Evolutionary conservation across 2,113 vertebrate species (phyloP).

Genomic region (Lepus timidus): DNA sequence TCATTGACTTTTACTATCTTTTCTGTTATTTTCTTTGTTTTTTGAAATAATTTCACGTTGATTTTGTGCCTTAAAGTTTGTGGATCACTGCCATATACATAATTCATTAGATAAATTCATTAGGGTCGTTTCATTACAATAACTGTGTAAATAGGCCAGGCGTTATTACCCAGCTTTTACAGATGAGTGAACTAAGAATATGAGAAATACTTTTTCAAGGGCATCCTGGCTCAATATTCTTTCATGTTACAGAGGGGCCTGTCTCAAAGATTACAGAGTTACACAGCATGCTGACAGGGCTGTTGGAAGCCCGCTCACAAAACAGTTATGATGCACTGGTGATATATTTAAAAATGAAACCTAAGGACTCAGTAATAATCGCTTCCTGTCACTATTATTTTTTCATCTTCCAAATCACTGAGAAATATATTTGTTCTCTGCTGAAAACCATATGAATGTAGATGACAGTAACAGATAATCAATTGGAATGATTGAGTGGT

Average conservation of each 20-base stretch:
- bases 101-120: slow-evolving; percentile 8
- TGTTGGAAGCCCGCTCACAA: background rate
- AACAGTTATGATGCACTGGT: background rate
- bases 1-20: background rate
- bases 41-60: background rate
- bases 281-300: background rate
- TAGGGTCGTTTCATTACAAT: background rate
- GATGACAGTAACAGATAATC: background rate
- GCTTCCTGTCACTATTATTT: background rate
- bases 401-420: background rate
- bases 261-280: background rate
- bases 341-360: slow-evolving; percentile 17
- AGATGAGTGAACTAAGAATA: background rate
- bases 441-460: background rate
- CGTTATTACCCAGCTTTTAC: background rate
- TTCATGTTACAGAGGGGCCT: background rate
- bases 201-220: background rate
- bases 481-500: background rate
- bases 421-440: slow-evolving; percentile 16
- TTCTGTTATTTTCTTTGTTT: background rate
- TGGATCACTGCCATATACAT: background rate
- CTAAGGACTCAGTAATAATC: background rate
- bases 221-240: background rate
- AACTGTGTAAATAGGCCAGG: background rate
- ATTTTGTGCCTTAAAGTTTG: background rate